Conservation (phyloP, 1,140 invertebrate genomes). For the Camponotus vicinus region DNA sequence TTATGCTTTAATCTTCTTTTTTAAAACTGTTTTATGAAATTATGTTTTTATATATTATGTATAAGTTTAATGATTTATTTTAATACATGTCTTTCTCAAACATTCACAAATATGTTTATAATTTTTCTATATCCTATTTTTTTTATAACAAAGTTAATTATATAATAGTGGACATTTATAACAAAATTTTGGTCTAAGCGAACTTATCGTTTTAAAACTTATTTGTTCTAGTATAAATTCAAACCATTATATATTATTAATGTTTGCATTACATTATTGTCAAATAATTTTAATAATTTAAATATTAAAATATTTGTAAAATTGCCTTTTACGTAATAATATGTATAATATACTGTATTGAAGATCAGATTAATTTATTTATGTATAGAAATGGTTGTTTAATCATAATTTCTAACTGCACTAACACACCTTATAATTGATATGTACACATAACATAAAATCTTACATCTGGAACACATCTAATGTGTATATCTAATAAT, state of each 20-base stretch:
- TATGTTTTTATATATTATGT: not conserved
- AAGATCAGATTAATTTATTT: not conserved
- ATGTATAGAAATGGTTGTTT: not conserved
- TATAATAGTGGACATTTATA: not conserved
- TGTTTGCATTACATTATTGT: not conserved
- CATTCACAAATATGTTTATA: not conserved
- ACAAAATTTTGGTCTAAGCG: not conserved
- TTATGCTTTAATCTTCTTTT: not conserved
- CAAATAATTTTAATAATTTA: not conserved
- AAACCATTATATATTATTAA: not conserved
- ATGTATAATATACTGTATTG: not conserved
- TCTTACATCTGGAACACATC: too few relatives aligned
- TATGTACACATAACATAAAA: not conserved
- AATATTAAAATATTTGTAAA: slow-evolving; percentile 1
- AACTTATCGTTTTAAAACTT: not conserved
- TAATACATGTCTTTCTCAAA: not conserved
- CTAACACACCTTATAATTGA: not conserved
- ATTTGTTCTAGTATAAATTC: not conserved
- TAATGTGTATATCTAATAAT: too few relatives aligned
- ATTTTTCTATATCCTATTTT: not conserved
- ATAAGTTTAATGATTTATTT: slow-evolving; percentile 1
- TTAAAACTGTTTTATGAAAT: not conserved
- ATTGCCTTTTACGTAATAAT: not conserved
- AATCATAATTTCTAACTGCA: not conserved
- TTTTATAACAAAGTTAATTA: not conserved